Conservation (phyloP, 2,113 vertebrate genomes). For the Pterocles burchelli region DNA sequence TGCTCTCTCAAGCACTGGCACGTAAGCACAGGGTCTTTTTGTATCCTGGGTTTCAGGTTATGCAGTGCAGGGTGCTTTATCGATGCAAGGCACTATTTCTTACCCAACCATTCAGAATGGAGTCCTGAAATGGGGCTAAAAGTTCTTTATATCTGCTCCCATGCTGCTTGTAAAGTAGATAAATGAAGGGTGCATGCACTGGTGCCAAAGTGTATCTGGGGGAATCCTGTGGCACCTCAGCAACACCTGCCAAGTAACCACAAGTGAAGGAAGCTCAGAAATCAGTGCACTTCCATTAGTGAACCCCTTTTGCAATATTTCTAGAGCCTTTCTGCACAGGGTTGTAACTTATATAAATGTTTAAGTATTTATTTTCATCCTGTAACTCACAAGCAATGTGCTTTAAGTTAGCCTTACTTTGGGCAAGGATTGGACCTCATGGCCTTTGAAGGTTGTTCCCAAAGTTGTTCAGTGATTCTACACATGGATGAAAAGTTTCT, state of each 20-base stretch:
- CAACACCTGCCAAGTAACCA: accelerated
- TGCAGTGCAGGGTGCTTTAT: neutral
- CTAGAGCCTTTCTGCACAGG: neutral
- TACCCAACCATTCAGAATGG: neutral
- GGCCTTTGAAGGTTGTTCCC: neutral
- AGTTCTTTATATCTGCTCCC: neutral
- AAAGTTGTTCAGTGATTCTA: neutral
- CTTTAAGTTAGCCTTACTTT: neutral
- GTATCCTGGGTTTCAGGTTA: neutral
- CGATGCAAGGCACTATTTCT: neutral
- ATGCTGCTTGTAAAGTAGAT: neutral
- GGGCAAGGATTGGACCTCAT: neutral
- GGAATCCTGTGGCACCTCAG: neutral
- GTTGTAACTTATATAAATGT: neutral
- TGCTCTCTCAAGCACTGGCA: neutral
- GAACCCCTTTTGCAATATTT: neutral
- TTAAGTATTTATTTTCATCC: neutral
- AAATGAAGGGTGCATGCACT: neutral
- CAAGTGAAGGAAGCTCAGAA: neutral
- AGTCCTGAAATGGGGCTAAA: neutral
- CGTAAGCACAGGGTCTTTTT: neutral
- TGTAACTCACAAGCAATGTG: neutral
- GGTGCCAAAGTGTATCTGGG: neutral
- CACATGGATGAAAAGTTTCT: neutral
- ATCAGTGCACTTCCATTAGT: neutral